These are phyloP conservation scores for Deroptyus accipitrinus DNA, from an alignment of 2,113 vertebrate genomes.

Conservation along the genomic window DNA sequence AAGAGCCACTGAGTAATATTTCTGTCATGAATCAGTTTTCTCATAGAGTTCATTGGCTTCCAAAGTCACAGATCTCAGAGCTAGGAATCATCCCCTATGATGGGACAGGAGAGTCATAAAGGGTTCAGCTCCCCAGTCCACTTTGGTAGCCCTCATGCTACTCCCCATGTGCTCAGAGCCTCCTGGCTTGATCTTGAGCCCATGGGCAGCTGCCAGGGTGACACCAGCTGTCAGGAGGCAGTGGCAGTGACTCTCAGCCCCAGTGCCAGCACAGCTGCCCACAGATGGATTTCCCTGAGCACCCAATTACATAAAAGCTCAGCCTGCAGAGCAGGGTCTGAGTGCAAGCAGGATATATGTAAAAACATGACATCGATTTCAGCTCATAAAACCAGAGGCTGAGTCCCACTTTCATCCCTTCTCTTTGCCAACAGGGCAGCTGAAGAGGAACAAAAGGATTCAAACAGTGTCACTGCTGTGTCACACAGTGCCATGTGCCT, in stretches of 20 bases:
- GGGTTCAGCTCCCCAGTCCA: neutral
- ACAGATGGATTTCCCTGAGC: neutral
- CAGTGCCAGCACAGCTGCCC: neutral
- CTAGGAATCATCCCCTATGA: neutral
- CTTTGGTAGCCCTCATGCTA: rapidly evolving
- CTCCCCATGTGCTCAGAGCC: neutral
- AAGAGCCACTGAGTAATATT: neutral
- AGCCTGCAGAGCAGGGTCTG: neutral
- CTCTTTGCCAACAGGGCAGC: too few relatives aligned
- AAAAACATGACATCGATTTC: rapidly evolving
- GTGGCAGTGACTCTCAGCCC: neutral
- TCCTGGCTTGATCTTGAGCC: neutral
- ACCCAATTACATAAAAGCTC: neutral
- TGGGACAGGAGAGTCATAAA: neutral
- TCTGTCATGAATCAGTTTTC: neutral
- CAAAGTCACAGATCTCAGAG: neutral
- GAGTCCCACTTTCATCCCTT: neutral
- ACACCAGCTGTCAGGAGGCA: neutral
- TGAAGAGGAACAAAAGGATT: neutral
- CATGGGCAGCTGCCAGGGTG: rapidly evolving
- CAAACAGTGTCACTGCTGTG: neutral
- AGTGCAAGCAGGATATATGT: too few relatives aligned
- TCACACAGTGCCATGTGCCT: neutral
- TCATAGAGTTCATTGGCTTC: neutral
- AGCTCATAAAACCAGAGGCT: neutral